A percentile compares a stretch with the other conserved stretches of the same genome.
Evolutionary conservation across 2,797 vertebrate species (phyloP).

Genomic region (Carduelis carduelis): DNA sequence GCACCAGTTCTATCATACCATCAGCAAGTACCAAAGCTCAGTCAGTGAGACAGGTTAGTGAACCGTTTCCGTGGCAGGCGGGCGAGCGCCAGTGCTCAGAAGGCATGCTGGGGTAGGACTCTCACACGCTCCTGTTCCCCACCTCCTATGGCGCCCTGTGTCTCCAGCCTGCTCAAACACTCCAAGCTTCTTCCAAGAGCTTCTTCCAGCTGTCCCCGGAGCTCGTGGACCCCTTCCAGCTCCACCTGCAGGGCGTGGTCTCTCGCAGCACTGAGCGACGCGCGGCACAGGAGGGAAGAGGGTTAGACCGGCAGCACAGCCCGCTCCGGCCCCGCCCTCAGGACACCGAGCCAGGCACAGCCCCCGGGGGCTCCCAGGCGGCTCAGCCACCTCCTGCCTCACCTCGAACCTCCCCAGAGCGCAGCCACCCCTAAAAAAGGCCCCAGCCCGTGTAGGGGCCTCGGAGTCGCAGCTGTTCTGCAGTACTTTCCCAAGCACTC

Average conservation of each 20-base stretch:
- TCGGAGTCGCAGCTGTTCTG: background rate
- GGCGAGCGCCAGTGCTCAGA: constrained; percentile 78
- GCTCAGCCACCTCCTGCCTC: background rate
- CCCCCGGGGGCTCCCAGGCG: background rate
- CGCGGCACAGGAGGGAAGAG: constrained; percentile 19
- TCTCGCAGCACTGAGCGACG: constrained; percentile 77
- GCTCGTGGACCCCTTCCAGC: constrained; percentile 85
- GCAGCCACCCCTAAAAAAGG: constrained; percentile 1
- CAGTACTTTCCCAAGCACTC: constrained; percentile 4
- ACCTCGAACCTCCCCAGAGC: background rate
- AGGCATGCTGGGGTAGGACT: constrained; percentile 84
- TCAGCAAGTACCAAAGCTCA: constrained; percentile 39
- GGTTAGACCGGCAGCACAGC: background rate
- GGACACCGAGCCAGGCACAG: background rate
- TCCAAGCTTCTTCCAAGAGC: constrained; percentile 85
- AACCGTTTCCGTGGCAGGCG: constrained; percentile 69
- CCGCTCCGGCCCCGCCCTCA: background rate
- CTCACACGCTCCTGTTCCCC: constrained; percentile 87
- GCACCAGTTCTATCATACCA: constrained; percentile 60
- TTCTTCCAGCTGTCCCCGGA: constrained; percentile 89
- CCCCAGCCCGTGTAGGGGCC: background rate
- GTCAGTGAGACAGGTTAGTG: constrained; percentile 76
- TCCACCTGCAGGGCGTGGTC: constrained; percentile 84
- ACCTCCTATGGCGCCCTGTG: constrained; percentile 87
- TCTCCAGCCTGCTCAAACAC: constrained; percentile 82